Evolutionary conservation across 2,797 vertebrate genomes (phyloP).

Genomic region (Pelobates cultripes): DNA sequence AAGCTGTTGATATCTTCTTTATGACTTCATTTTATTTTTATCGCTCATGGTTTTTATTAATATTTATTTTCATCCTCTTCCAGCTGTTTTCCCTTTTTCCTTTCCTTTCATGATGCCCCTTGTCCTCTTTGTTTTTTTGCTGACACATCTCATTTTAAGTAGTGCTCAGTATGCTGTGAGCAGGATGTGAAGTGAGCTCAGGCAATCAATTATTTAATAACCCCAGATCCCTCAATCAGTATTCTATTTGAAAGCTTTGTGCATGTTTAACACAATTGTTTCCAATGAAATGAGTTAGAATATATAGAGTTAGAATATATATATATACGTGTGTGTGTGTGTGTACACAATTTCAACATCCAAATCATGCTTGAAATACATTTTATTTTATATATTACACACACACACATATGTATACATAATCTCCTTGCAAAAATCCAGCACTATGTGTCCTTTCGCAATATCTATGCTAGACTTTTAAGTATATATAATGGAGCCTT

Average conservation of each 20-base stretch:
- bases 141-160: constrained; percentile 23
- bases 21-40: not conserved
- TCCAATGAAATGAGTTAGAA: not conserved
- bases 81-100: not conserved
- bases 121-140: constrained; percentile 16
- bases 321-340: not conserved
- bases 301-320: not conserved
- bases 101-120: not conserved
- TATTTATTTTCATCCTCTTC: not conserved
- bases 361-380: too few relatives aligned
- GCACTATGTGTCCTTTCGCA: too few relatives aligned
- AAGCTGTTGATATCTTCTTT: not conserved
- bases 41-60: not conserved
- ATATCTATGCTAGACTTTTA: too few relatives aligned
- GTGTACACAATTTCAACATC: too few relatives aligned
- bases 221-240: not conserved
- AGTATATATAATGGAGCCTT: too few relatives aligned
- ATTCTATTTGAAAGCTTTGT: not conserved
- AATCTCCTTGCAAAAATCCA: too few relatives aligned
- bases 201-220: constrained; percentile 37
- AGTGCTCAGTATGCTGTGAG: constrained; percentile 23
- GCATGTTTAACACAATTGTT: not conserved
- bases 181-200: constrained; percentile 1
- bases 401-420: too few relatives aligned
- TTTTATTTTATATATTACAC: too few relatives aligned